Evolutionary conservation across 2,888 invertebrate species (phyloP), one percentile per base, ranked within the genome.

Genomic region (Aphrophora alni): DNA sequence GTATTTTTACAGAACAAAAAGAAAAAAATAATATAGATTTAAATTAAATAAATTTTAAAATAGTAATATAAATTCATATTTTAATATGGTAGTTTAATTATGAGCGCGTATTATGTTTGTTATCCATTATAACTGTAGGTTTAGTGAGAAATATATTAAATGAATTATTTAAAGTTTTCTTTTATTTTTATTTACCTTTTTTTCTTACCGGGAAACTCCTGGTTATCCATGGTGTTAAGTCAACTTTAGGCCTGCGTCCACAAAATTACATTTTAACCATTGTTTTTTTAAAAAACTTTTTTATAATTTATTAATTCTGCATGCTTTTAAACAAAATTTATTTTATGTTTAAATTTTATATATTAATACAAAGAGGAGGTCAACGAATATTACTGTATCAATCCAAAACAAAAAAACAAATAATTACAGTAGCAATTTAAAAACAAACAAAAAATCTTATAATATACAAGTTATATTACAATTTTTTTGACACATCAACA

Each of bases 381-480:
- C 82, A 81, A 80, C 82, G 82, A 83, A 79, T 69, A 68, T 79
- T 77, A 27, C 44, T 38, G 73, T 27, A 79, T 75, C 77, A 77
- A 14, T n/a, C 84, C 87, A 86, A 87, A 86, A 87, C 85, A 84
- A 84, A n/a, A n/a, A 84, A 80, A 51, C 51, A 69, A 44, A 75
- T n/a, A 76, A 87, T 84, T 83, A 85, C 27, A 71, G 27, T 28
- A 71, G 28, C 71, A 71, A 26, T 84, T 87, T 87, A 87, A 87
- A 86, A 84, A 87, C 86, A 87, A 86, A 87, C 86, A 84, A 84
- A 84, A 81, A 83, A 83, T n/a, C 84, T 74, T 71, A 82, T 79
- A 82, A 80, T 79, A 83, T 71, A 81, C 75, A 83, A 59, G 68
- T 68, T 14, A 70, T 68, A 33, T 75, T 69, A 72, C 72, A 82